Base-by-base conservation (phyloP, 2,888 invertebrate genomes). In the Pandemis corylana region DNA sequence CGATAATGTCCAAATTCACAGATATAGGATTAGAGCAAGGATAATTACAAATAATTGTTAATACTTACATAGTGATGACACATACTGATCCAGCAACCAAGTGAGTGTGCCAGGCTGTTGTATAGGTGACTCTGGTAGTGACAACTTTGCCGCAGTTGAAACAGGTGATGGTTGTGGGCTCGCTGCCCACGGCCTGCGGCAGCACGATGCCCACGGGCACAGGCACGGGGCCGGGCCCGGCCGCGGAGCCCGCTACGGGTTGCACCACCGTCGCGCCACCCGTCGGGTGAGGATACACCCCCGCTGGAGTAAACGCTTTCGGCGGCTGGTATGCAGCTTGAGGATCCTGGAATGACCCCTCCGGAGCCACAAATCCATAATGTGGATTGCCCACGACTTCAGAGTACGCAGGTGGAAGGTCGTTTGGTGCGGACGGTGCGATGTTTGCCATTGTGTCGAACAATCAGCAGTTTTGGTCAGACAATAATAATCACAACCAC, bases 51-150 rank as follows among this genome's bases (percentile, higher is more conserved):
- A n/a, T 13, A 13, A 12, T 51, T n/a, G 51, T 42, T 59, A 46
- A 70, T 77, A 91, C 93, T 90, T 83, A 94, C 94, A 93, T 93
- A 15, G 94, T 94, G 68, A 92, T 90, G 20, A 94, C 89, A 80
- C 94, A 94, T 76, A 94, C 83, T 70, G 94, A 92, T 76, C 94
- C 94, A 76, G 94, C 94, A 46, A 93, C 91, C 78, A 94, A 84
- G 81, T 94, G 94, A 72, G 94, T 94, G 77, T 94, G 94, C 94
- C 94, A 94, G 59, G 93, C 93, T 12, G 94, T 94, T 56, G 92
- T 91, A 78, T 93, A 94, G 68, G 86, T 89, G n/a, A 94, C 94
- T 85, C 92, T 89, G 44, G 94, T 94, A 62, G 93, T 93, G 42
- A 93, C 92, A 44, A 92, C 87, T 86, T 93, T 93, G 28, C 89